Evolutionary conservation across 2,113 vertebrate species (phyloP).

Genomic region (Pterocles burchelli): DNA sequence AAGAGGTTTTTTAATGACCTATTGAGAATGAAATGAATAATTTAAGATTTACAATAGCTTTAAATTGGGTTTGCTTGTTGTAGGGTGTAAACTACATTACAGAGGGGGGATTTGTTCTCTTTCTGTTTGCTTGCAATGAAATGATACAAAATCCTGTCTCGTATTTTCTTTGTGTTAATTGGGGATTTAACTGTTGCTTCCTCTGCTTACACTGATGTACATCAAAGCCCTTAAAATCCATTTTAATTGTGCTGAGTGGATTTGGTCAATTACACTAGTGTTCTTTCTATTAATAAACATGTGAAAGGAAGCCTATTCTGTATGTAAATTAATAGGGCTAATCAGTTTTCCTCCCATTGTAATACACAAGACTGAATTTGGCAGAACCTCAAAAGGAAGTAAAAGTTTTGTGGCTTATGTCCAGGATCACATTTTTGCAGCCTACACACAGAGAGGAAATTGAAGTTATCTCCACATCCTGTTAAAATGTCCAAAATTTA

Average conservation of each 20-base stretch:
- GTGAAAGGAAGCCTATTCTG: slow-evolving; percentile 21
- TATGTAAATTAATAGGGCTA: slow-evolving; percentile 53
- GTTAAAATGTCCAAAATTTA: background rate
- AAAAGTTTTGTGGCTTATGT: background rate
- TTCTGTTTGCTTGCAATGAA: slow-evolving; percentile 35
- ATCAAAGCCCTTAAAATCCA: slow-evolving; percentile 56
- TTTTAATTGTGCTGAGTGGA: slow-evolving; percentile 58
- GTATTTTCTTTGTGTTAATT: slow-evolving; percentile 58
- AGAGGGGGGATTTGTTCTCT: slow-evolving; percentile 11
- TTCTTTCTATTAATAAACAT: slow-evolving; percentile 55
- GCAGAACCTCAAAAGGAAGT: background rate
- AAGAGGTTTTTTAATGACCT: slow-evolving; percentile 19
- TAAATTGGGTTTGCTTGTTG: slow-evolving; percentile 24
- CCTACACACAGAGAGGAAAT: background rate
- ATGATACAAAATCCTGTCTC: slow-evolving; percentile 50
- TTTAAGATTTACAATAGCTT: slow-evolving; percentile 52
- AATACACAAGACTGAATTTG: slow-evolving; percentile 1
- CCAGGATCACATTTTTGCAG: background rate
- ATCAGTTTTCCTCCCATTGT: slow-evolving; percentile 9
- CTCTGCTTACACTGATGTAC: slow-evolving; percentile 33
- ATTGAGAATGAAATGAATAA: slow-evolving; percentile 48
- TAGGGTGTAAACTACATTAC: slow-evolving; percentile 5
- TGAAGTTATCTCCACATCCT: background rate
- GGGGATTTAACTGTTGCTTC: slow-evolving; percentile 59
- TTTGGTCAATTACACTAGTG: slow-evolving; percentile 57